Conservation (phyloP, 1,140 invertebrate species). For the Paralvinella palmiformis region DNA sequence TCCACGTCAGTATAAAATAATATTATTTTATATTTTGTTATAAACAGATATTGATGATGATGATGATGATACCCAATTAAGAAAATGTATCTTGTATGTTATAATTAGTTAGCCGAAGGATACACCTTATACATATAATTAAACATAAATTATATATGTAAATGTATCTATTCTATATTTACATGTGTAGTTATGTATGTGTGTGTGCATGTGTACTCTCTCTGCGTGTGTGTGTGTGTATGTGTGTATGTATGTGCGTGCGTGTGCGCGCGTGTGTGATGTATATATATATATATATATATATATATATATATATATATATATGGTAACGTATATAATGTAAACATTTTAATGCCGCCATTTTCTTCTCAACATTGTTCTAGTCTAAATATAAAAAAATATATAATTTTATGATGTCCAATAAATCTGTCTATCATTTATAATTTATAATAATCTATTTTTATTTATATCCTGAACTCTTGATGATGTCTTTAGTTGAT, state of each 20-base stretch:
- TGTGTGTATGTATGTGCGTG: neutral
- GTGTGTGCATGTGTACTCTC: neutral
- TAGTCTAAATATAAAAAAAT: too few relatives aligned
- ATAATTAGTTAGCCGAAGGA: too few relatives aligned
- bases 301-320: too few relatives aligned
- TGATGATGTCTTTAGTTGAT: conserved; percentile 23
- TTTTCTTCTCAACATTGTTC: too few relatives aligned
- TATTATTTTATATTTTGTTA: neutral
- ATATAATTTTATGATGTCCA: too few relatives aligned
- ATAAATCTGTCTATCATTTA: neutral
- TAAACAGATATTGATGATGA: neutral
- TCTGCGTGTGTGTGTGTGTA: neutral
- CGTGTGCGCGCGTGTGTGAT: too few relatives aligned
- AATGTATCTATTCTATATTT: neutral
- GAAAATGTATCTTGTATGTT: too few relatives aligned
- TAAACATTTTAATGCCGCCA: too few relatives aligned
- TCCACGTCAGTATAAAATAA: conserved; percentile 30
- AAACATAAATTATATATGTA: too few relatives aligned
- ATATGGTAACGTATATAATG: too few relatives aligned
- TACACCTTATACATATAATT: too few relatives aligned
- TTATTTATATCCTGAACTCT: neutral
- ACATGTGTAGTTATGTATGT: neutral
- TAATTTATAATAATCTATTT: neutral
- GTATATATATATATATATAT: neutral
- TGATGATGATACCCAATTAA: too few relatives aligned